These are phyloP conservation scores for Strigamia transsilvanica DNA, from an alignment of 2,888 invertebrate genomes.

Conservation along the genomic window DNA sequence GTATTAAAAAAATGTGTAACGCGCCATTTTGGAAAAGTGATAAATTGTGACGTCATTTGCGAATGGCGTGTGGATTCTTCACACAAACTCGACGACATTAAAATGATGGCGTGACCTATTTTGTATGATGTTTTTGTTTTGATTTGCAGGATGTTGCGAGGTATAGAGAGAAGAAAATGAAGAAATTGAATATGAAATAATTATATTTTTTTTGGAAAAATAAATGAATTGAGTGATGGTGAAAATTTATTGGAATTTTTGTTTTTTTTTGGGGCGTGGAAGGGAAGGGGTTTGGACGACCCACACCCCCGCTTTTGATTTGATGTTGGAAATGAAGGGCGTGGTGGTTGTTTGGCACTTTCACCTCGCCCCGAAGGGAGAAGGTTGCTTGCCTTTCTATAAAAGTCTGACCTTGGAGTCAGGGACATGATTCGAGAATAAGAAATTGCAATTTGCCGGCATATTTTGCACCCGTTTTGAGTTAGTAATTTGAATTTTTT, in stretches of 20 bases:
- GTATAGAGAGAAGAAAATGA: not conserved
- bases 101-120: constrained; percentile 38
- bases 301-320: not conserved
- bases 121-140: not conserved
- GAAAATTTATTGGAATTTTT: not conserved
- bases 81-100: constrained; percentile 12
- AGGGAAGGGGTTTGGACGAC: not conserved
- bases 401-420: constrained; percentile 27
- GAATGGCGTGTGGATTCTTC: not conserved
- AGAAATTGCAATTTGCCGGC: not conserved
- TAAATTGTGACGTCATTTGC: not conserved
- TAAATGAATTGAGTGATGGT: not conserved
- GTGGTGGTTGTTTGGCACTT: constrained; percentile 37
- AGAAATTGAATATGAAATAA: not conserved
- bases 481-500: not conserved
- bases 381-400: constrained; percentile 40
- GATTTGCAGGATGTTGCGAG: constrained; percentile 20
- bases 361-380: constrained; percentile 35
- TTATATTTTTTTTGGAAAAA: not conserved
- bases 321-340: constrained; percentile 1
- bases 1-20: not conserved
- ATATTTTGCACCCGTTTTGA: not conserved
- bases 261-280: not conserved
- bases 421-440: constrained; percentile 8
- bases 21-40: not conserved